Evolutionary conservation across 2,888 invertebrate species (phyloP), one percentile per base, ranked within the genome.

Genomic region (Drosophila buzzatii): DNA sequence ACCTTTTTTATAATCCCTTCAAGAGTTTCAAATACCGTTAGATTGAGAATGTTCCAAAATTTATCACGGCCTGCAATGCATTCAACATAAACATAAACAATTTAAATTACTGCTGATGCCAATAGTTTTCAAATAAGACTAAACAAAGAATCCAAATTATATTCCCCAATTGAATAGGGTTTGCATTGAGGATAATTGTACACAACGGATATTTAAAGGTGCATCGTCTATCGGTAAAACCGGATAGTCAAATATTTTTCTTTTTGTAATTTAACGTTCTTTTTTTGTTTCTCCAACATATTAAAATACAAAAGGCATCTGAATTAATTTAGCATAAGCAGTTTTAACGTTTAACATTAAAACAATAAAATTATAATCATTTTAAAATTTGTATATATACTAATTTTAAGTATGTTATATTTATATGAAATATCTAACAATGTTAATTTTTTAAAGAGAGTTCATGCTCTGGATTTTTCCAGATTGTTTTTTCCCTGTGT

Each of bases 321-420:
- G 59, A 55, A 63, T 59, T 37, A 20, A 31, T 57, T 64, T 65
- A 44, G 76, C 60, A 53, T 73, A 73, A 66, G 63, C 53, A 62
- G 58, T 65, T 72, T 67, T 63, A 64, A 84, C 41, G n/a, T 70
- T 70, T 58, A 70, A 78, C 60, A 75, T 63, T 76, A 67, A 82
- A 85, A 80, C 74, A 83, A 80, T 80, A 81, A 85, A 82, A 85
- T 89, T 82, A 88, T 83, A 86, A 74, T 79, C 67, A 73, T 59
- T 77, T 80, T 31, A 73, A 74, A 51, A 49, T 45, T 84, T 85
- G 70, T 65, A 41, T 62, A 53, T 69, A 47, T 70, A 57, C 70
- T 51, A 71, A 51, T 60, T 59, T 73, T 69, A 62, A 35, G 42
- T 79, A 75, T 53, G 41, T 49, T 62, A 58, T 49, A 51, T 56